Percentiles rank a stretch among this genome's conserved stretches.
Evolutionary conservation across 2,113 vertebrate genomes (phyloP).

Genomic region (Mormoops blainvillei): DNA sequence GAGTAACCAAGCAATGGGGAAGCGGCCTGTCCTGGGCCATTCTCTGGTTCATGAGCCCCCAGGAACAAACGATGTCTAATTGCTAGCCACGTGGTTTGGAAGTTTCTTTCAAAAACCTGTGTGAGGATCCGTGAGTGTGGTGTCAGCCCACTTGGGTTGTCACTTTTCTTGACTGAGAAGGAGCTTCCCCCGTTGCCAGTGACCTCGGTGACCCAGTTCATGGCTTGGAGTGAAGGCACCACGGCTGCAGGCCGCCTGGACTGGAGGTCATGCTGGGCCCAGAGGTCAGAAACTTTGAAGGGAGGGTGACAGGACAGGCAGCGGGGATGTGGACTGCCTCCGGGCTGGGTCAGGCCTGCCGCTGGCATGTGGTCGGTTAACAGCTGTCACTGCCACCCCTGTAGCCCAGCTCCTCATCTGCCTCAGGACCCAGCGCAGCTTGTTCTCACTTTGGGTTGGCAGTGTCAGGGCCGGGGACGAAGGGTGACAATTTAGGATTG

Average conservation of each 20-base stretch:
- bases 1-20: background rate
- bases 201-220: background rate
- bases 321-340: too few species aligned
- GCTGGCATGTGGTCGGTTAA: background rate
- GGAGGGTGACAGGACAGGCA: background rate
- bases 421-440: background rate
- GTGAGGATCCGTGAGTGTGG: background rate
- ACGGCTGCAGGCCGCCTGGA: background rate
- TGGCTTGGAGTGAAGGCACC: background rate
- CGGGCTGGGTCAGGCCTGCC: background rate
- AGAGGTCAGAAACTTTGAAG: background rate
- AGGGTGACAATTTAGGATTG: background rate
- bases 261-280: background rate
- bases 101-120: background rate
- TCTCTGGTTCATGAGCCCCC: background rate
- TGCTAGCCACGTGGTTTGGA: background rate
- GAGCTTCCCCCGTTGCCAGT: background rate
- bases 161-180: background rate
- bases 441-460: background rate
- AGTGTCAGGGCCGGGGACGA: background rate
- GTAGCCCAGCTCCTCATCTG: background rate
- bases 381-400: background rate
- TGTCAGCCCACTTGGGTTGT: background rate
- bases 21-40: background rate
- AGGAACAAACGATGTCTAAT: background rate